Conservation (phyloP, 2,888 invertebrate genomes). For the Urechis unicinctus region DNA sequence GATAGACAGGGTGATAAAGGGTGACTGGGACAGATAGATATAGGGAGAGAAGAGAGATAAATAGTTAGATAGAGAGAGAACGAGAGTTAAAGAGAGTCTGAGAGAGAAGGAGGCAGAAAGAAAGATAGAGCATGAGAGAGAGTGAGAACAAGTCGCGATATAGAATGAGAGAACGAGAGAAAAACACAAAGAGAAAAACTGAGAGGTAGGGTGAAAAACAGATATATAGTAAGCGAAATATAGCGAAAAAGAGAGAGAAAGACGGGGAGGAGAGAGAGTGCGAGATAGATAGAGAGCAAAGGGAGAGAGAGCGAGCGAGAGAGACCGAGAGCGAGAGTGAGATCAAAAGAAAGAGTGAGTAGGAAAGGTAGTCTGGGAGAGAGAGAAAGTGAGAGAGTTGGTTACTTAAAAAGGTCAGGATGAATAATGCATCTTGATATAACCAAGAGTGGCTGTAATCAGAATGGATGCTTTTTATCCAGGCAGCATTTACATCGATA, state of each 20-base stretch:
- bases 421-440: too few species aligned
- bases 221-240: not conserved
- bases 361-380: too few species aligned
- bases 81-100: too few species aligned
- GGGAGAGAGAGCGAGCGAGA: conserved; percentile 4
- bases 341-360: conserved; percentile 5
- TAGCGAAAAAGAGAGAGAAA: not conserved
- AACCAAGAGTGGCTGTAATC: too few species aligned
- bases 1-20: too few species aligned
- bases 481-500: too few species aligned
- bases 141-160: too few species aligned
- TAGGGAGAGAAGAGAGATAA: not conserved
- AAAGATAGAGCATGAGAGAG: too few species aligned
- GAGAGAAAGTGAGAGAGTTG: too few species aligned
- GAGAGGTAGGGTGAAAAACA: not conserved
- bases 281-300: not conserved
- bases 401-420: too few species aligned
- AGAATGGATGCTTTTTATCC: too few species aligned
- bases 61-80: conserved; percentile 1
- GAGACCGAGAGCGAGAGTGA: conserved; percentile 4
- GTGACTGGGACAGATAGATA: too few species aligned
- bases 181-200: not conserved
- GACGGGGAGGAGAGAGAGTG: not conserved
- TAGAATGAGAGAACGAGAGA: conserved; percentile 1
- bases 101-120: not conserved